Conservation (phyloP, 1,140 invertebrate genomes). For the Hyles vespertilio region DNA sequence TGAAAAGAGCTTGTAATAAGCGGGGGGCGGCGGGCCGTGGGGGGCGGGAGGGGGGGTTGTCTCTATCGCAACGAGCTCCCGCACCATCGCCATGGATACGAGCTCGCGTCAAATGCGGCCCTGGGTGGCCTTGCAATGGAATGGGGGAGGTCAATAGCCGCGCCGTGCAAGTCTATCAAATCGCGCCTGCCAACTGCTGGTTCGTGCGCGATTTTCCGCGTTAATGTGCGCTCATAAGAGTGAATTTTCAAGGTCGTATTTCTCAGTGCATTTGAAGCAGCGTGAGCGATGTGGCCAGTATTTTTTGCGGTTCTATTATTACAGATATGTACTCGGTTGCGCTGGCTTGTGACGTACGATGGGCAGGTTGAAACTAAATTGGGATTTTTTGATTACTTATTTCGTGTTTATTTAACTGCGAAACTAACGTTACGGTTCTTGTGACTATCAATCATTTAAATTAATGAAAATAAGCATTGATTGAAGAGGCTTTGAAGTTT, state of each 20-base stretch:
- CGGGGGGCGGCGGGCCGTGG: conserved; percentile 26
- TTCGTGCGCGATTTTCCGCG: conserved; percentile 53
- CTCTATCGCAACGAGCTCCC: conserved; percentile 63
- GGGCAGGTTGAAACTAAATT: too few relatives aligned
- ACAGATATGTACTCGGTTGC: too few relatives aligned
- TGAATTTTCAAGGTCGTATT: conserved; percentile 38
- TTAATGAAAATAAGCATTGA: too few relatives aligned
- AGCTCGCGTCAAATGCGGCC: conserved; percentile 53
- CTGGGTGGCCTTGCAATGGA: conserved; percentile 72
- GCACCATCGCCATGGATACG: conserved; percentile 64
- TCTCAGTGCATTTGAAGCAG: too few relatives aligned
- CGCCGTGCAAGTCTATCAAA: conserved; percentile 67
- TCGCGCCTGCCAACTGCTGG: conserved; percentile 60
- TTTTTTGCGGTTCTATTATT: too few relatives aligned
- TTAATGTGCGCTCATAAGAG: conserved; percentile 33
- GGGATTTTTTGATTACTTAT: too few relatives aligned
- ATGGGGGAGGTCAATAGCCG: conserved; percentile 70
- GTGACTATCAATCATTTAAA: too few relatives aligned
- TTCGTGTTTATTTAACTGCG: too few relatives aligned
- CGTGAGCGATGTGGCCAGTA: too few relatives aligned
- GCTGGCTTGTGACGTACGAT: too few relatives aligned
- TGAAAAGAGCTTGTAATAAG: conserved; percentile 63
- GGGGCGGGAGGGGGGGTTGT: conserved; percentile 28
- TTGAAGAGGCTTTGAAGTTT: too few relatives aligned
- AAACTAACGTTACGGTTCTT: too few relatives aligned